Base-by-base conservation (phyloP, 37 sponge, comb jelly and placozoan species). In the Theonella swinhoei region DNA sequence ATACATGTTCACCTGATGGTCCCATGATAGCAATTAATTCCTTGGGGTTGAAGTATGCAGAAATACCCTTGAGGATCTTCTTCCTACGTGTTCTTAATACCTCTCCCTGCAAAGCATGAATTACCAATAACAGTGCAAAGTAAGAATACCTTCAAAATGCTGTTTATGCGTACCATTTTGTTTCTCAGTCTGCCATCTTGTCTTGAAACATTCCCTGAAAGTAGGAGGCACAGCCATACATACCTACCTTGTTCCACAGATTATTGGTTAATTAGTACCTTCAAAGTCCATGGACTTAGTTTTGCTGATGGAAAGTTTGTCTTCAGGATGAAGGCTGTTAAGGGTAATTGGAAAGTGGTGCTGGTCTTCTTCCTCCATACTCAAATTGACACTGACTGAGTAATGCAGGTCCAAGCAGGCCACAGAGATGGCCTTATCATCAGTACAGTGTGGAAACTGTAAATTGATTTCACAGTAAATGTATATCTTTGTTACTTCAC, bases 21-120 rank as follows among this genome's bases (percentile, higher is more conserved):
- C 96, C 96, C 96, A 95, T 95, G 47, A 95, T 89, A 20, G 88
- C 96, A 22, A 89, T 68, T 60, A 95, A 40, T 35, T 92, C 82
- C 28, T 92, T 90, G 24, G 93, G 96, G 65, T 95, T 95, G 81
- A 95, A 95, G 68, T 90, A 90, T 3, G 80, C 74, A 0, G 93
- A 90, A 9, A 95, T 78, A 22, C 85, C 91, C 62, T 84, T 83
- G 62, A 95, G 63, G 25, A 95, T 95, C 36, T 85, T 59, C 75
- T 80, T 41, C 30, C 40, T 58, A 34, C 76, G 76, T 47, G 14
- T 14, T 47, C 54, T 14, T 17, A 47, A 47, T 47, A 47, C 54
- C 11, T 7, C 14, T 47, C 54, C 54, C 54, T 47, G 14, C 7
- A 14, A 47, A 47, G n/a, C n/a, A n/a, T n/a, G n/a, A n/a, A n/a